phyloP scores from a whole-genome alignment of 2,888 invertebrate genomes.

The Rapana venosa region DNA sequence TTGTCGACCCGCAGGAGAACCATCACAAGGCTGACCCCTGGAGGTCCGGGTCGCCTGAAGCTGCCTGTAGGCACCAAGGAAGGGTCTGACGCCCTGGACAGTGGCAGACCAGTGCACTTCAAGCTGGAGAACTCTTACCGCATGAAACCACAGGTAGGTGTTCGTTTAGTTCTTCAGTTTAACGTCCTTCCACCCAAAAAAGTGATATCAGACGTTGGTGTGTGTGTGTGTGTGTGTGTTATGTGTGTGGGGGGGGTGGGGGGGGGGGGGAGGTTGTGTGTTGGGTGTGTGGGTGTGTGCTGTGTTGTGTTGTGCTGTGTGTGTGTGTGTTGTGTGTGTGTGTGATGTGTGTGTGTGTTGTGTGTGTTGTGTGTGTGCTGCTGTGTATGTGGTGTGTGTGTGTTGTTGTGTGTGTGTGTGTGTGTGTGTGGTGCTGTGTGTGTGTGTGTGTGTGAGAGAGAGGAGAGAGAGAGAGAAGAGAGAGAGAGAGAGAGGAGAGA shows the following conservation, averaged over 20 bases:
- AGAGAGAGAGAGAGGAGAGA: too few relatives aligned
- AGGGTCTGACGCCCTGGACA: constrained; percentile 40
- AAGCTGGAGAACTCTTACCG: constrained; percentile 49
- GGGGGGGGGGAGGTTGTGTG: too few relatives aligned
- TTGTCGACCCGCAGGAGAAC: constrained; percentile 19
- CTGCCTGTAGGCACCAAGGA: constrained; percentile 12
- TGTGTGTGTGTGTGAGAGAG: constrained; percentile 15
- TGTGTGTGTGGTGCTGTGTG: not conserved
- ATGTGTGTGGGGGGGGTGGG: too few relatives aligned
- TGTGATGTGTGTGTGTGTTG: too few relatives aligned
- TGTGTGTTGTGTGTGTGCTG: too few relatives aligned
- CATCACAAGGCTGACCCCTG: constrained; percentile 13
- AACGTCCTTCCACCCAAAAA: too few relatives aligned
- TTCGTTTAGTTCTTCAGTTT: too few relatives aligned
- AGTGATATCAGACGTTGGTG: too few relatives aligned
- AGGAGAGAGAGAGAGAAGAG: too few relatives aligned
- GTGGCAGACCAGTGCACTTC: constrained; percentile 17
- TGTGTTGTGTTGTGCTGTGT: too few relatives aligned
- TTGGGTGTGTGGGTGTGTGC: not conserved
- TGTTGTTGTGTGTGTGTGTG: not conserved
- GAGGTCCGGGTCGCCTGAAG: not conserved
- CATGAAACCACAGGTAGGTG: constrained; percentile 40
- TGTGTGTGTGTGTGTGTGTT: too few relatives aligned
- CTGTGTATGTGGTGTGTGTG: not conserved
- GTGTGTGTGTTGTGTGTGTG: too few relatives aligned